Evolutionary conservation across 1,140 invertebrate genomes (phyloP).

Genomic region (Ladona fulva): DNA sequence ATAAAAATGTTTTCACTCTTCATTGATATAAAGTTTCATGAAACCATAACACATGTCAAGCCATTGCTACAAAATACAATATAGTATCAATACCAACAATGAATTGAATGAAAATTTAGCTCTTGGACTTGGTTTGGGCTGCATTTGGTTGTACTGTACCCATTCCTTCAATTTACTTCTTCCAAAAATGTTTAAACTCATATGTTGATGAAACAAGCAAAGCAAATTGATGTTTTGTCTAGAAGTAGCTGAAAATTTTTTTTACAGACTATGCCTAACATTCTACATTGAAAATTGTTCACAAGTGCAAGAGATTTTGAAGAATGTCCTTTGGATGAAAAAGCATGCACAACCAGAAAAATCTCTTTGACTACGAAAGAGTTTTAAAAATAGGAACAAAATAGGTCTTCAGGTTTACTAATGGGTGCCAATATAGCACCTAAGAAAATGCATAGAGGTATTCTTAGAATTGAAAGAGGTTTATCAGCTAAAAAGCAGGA

Average conservation of each 20-base stretch:
- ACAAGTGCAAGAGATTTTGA: background rate
- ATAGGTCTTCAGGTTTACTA: too few relatives aligned
- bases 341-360: too few relatives aligned
- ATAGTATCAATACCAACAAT: background rate
- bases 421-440: too few relatives aligned
- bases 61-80: constrained; percentile 2
- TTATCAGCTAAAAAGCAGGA: background rate
- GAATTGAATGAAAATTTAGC: background rate
- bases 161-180: background rate
- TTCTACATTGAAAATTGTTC: background rate
- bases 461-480: background rate
- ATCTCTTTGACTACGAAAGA: too few relatives aligned
- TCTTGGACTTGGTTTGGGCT: background rate
- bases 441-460: too few relatives aligned
- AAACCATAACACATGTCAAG: constrained; percentile 1
- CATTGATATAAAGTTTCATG: constrained; percentile 1
- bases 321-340: too few relatives aligned
- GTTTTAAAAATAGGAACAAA: too few relatives aligned
- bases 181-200: background rate
- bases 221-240: background rate
- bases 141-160: background rate
- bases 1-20: background rate
- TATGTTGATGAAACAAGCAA: background rate
- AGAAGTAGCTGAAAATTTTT: background rate
- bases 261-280: background rate